These are phyloP conservation scores for Euwallacea similis DNA, from an alignment of 1,140 invertebrate species.

Conservation along the genomic window DNA sequence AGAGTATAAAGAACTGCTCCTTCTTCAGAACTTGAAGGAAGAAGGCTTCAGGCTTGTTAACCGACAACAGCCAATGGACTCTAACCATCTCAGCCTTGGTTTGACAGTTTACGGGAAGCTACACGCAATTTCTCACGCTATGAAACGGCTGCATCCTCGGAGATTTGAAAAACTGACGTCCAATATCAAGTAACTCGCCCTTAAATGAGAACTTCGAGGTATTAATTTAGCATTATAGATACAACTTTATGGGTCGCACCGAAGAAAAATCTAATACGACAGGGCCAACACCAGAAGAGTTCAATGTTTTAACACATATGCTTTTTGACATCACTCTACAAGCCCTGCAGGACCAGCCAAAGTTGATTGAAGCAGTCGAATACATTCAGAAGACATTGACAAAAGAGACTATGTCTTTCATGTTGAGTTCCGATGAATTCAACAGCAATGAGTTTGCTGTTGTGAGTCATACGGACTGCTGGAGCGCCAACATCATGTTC, in stretches of 20 bases:
- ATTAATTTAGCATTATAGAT: no score
- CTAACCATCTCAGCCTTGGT: constrained; percentile 55
- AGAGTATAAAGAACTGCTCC: constrained; percentile 54
- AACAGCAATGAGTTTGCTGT: constrained; percentile 42
- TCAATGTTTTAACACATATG: neutral
- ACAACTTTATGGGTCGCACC: neutral
- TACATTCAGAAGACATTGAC: neutral
- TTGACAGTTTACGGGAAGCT: constrained; percentile 58
- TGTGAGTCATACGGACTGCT: constrained; percentile 58
- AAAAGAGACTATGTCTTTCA: neutral
- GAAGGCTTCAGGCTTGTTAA: constrained; percentile 55
- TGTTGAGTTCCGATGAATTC: neutral
- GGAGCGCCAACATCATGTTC: constrained; percentile 61
- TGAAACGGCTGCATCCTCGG: constrained; percentile 54
- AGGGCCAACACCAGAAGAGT: neutral
- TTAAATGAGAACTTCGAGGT: neutral
- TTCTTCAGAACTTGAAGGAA: constrained; percentile 59
- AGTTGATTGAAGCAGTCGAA: no score
- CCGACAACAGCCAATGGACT: constrained; percentile 54
- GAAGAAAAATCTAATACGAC: neutral
- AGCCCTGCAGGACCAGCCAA: neutral
- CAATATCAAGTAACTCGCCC: neutral
- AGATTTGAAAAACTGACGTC: constrained; percentile 34
- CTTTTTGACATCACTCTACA: neutral
- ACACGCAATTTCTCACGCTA: constrained; percentile 59